A percentile compares a stretch with the other conserved stretches of the same genome.
phyloP scores from a whole-genome alignment of 2,113 vertebrate species.

The Boulengeromyrus knoepffleri region DNA sequence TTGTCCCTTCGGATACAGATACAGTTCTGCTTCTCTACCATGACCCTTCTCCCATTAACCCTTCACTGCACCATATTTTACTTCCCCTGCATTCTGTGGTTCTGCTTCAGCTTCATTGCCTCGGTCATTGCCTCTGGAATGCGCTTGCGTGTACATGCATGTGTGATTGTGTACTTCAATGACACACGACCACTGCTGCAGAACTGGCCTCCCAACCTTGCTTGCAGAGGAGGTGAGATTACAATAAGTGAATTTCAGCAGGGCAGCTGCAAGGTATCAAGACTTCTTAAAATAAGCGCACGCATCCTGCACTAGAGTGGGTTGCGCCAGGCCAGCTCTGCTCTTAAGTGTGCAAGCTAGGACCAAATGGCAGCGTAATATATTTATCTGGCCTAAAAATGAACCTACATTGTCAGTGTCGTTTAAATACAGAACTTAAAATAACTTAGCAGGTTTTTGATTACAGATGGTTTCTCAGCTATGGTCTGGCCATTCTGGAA shows the following conservation, averaged over 20 bases:
- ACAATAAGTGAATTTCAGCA: neutral
- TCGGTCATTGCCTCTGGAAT: neutral
- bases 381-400: constrained; percentile 27
- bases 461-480: constrained; percentile 33
- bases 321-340: neutral
- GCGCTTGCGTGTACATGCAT: neutral
- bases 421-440: constrained; percentile 29
- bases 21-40: neutral
- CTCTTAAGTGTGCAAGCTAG: constrained; percentile 17
- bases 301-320: constrained; percentile 9
- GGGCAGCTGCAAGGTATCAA: constrained; percentile 7
- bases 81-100: neutral
- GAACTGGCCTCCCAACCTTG: neutral
- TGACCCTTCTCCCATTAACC: neutral
- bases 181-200: neutral
- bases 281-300: constrained; percentile 22
- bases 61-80: neutral
- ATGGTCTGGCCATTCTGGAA: constrained; percentile 16
- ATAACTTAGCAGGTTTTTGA: constrained; percentile 28
- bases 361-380: neutral
- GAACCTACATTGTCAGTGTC: constrained; percentile 25
- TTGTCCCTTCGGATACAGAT: neutral
- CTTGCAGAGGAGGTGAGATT: neutral
- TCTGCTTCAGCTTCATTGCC: neutral
- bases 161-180: neutral